phyloP scores from a whole-genome alignment of 2,888 invertebrate genomes.

The Brenthis ino region DNA sequence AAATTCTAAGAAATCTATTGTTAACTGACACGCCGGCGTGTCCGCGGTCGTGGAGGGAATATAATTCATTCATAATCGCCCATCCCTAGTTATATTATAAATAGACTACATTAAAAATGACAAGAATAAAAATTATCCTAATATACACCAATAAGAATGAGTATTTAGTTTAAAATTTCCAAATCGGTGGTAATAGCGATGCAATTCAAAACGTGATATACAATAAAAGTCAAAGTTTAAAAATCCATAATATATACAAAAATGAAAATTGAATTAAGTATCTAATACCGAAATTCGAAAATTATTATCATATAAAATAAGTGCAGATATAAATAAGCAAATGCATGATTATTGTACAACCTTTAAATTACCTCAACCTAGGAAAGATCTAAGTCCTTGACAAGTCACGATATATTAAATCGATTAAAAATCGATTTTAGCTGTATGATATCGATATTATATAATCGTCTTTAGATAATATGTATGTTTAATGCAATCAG shows the following conservation, averaged over 20 bases:
- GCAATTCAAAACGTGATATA: slow-evolving; percentile 35
- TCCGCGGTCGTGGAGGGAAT: no score
- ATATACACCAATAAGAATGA: slow-evolving; percentile 56
- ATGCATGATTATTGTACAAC: slow-evolving; percentile 11
- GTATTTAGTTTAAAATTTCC: slow-evolving; percentile 62
- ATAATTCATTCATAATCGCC: slow-evolving; percentile 9
- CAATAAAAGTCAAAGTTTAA: slow-evolving; percentile 12
- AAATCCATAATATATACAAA: slow-evolving; percentile 22
- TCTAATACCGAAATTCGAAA: slow-evolving; percentile 17
- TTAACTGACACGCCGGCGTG: no score
- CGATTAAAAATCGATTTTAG: slow-evolving; percentile 6
- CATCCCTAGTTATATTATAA: slow-evolving; percentile 16
- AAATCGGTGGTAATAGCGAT: slow-evolving; percentile 64
- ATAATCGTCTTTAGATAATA: background rate
- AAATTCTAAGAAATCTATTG: no score
- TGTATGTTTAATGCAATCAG: background rate
- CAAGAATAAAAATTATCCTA: slow-evolving; percentile 59
- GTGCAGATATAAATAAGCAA: slow-evolving; percentile 1
- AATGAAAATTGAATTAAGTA: slow-evolving; percentile 24
- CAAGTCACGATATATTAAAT: background rate
- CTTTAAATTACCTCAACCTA: background rate
- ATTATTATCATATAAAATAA: background rate
- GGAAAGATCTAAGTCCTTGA: background rate
- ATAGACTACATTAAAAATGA: slow-evolving; percentile 71
- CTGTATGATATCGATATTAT: background rate